Percentiles rank a stretch among this genome's conserved stretches.
Evolutionary conservation across 2,113 vertebrate species (phyloP).

Genomic region (Sardina pilchardus): DNA sequence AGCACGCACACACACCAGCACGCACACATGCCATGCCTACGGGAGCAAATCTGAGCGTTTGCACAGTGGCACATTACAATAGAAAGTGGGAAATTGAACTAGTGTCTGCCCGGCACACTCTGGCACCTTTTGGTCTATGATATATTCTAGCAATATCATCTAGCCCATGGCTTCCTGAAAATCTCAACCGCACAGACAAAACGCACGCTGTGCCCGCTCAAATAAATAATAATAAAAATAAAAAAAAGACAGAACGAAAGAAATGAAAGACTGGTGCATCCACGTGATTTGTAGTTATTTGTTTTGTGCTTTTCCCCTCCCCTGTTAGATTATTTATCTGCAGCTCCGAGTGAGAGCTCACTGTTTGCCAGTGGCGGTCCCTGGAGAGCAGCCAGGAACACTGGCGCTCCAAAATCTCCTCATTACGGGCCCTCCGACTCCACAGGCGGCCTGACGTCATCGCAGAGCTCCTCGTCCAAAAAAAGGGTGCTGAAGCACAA

Average conservation of each 20-base stretch:
- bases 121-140: not conserved
- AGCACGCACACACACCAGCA: too few species aligned
- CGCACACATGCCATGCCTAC: not conserved
- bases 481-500: not conserved
- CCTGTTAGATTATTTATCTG: not conserved
- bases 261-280: not conserved
- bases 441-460: not conserved
- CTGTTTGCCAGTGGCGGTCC: not conserved
- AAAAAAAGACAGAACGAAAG: not conserved
- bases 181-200: not conserved
- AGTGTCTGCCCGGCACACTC: not conserved
- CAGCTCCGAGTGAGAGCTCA: not conserved
- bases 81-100: not conserved
- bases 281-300: not conserved
- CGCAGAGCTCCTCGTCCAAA: not conserved
- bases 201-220: not conserved
- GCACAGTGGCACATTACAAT: not conserved
- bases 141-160: conserved; percentile 7
- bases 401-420: not conserved
- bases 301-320: not conserved
- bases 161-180: conserved; percentile 9
- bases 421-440: not conserved
- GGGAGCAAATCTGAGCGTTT: not conserved
- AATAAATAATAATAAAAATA: not conserved
- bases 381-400: not conserved